Conservation (phyloP, 1,140 invertebrate genomes). For the Lucilia cuprina region DNA sequence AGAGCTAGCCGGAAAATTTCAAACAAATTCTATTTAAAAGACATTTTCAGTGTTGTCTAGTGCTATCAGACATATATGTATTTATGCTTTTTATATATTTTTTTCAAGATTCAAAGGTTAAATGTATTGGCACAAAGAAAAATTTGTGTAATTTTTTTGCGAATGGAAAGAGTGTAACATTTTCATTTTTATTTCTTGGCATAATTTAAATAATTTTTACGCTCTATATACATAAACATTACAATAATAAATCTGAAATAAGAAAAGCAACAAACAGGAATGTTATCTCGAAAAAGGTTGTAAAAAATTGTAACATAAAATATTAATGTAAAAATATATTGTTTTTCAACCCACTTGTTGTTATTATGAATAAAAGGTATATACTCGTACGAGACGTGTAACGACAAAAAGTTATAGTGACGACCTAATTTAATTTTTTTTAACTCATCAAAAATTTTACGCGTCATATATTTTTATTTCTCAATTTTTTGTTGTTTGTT, state of each 20-base stretch:
- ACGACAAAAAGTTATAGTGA: background rate
- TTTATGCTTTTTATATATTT: background rate
- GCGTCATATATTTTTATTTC: conserved; percentile 18
- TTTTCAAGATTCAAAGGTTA: background rate
- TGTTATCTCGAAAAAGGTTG: no score
- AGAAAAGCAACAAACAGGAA: background rate
- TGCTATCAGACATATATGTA: conserved; percentile 10
- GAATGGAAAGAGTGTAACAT: background rate
- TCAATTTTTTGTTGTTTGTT: background rate
- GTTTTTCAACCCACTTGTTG: background rate
- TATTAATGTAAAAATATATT: background rate
- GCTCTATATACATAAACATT: conserved; percentile 6
- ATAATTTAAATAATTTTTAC: conserved; percentile 33
- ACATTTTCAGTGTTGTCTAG: no score
- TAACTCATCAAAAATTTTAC: conserved; percentile 24
- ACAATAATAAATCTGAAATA: conserved; percentile 31
- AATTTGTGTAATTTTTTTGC: background rate
- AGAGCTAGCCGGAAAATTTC: no score
- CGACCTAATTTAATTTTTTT: background rate
- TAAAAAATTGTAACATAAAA: background rate
- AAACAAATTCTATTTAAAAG: no score
- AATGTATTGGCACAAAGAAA: no score
- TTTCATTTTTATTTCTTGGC: conserved; percentile 13
- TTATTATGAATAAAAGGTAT: background rate
- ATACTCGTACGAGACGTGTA: background rate